Conservation (phyloP, 2,888 invertebrate species). For the Maniola hyperantus region DNA sequence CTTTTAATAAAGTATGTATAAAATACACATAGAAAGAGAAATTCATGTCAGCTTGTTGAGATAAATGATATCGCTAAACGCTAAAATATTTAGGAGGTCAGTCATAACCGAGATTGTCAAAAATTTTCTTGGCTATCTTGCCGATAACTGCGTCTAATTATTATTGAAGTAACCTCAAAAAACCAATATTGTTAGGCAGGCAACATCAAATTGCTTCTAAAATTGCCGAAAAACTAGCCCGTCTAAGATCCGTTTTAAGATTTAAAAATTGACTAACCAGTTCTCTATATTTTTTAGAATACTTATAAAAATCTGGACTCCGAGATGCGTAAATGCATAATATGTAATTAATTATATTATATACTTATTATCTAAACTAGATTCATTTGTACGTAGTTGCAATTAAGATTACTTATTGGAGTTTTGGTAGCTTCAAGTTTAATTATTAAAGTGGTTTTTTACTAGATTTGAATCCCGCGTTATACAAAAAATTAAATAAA, state of each 20-base stretch:
- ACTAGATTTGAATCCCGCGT: background rate
- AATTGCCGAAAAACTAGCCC: slow-evolving; percentile 4
- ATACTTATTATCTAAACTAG: slow-evolving; percentile 26
- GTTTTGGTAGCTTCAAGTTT: background rate
- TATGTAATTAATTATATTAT: slow-evolving; percentile 5
- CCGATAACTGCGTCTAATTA: background rate
- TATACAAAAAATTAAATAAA: too few species aligned
- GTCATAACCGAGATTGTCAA: too few species aligned
- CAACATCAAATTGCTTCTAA: slow-evolving; percentile 1
- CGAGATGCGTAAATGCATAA: slow-evolving; percentile 4
- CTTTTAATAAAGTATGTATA: too few species aligned
- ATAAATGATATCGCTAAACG: too few species aligned
- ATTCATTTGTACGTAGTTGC: slow-evolving; percentile 32
- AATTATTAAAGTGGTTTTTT: background rate
- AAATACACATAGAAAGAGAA: too few species aligned
- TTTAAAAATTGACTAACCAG: background rate
- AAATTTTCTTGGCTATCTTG: too few species aligned
- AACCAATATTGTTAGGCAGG: too few species aligned
- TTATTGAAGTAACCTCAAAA: too few species aligned
- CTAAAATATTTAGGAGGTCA: too few species aligned
- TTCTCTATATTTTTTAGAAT: slow-evolving; percentile 3
- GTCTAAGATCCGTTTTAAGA: background rate
- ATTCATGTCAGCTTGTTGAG: too few species aligned
- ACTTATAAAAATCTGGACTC: slow-evolving; percentile 5
- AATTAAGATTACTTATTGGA: slow-evolving; percentile 22